Evolutionary conservation across 2,797 vertebrate species (phyloP), one percentile per base, ranked within the genome.

Genomic region (Myoxocephalus aenaeus): DNA sequence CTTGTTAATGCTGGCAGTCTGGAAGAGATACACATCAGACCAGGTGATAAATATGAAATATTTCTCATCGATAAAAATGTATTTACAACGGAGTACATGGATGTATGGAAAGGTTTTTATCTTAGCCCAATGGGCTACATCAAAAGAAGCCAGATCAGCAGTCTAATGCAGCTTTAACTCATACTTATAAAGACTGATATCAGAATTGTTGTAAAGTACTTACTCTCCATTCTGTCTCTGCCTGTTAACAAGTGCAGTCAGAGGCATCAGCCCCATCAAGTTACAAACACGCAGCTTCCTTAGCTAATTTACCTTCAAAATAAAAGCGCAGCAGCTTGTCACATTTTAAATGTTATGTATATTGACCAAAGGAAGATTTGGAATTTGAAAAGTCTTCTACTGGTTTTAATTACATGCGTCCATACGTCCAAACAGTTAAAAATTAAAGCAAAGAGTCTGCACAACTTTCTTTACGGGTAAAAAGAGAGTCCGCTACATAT

Each of bases 1-100:
- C 89, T 95, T 96, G 84, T 94, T 94, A 90, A 96, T 96, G 78
- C 96, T 96, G 83, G 96, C 96, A 83, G 96, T 95, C 96, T 96
- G 94, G 27, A 93, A 93, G 81, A 95, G 76, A 93, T 22, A 7
- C 46, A 73, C 54, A 71, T 71, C 54, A 80, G 42, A 85, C 5
- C 11, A 61, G 27, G 14, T 14, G 38, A 77, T 78, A 59, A 54
- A 62, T 22, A 29, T 61, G 7, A 56, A 58, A 58, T n/a, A 29
- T 61, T 18, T 62, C 1, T 61, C 3, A 58, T 36, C 22, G 1
- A 9, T 51, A 42, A 57, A 81, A 17, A 64, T 42, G n/a, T 61
- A n/a, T 34, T 25, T 40, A 20, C 7, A 51, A 3, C 0, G 1
- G 2, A 51, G n/a, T 14, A 48, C 18, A 34, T 13, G 1, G 25